Conservation (phyloP, 2,113 vertebrate genomes). For the Peucedramus taeniatus region DNA sequence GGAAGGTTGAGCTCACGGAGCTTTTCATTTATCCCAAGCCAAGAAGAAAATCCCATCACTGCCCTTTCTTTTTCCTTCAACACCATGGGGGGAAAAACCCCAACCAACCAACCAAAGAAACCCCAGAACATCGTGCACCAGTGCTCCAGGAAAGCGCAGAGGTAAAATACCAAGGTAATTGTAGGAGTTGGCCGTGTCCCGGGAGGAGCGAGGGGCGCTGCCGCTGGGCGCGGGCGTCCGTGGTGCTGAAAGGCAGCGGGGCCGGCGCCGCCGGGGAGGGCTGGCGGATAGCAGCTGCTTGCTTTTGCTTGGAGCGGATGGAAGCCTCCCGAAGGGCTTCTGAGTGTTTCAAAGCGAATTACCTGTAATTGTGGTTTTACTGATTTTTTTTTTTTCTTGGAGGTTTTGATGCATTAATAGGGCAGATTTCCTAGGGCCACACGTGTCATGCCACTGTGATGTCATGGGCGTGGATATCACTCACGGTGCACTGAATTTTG, state of each 20-base stretch:
- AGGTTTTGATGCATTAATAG: not conserved
- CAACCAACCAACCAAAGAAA: no score
- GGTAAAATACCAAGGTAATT: not conserved
- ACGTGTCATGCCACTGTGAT: not conserved
- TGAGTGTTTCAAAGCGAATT: not conserved
- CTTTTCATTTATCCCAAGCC: not conserved
- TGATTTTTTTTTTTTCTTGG: not conserved
- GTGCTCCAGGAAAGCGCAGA: not conserved
- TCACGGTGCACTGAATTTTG: accelerated
- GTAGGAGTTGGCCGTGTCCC: accelerated
- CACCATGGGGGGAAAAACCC: accelerated
- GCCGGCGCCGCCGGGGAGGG: not conserved
- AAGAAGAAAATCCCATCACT: not conserved
- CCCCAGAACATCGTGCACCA: no score
- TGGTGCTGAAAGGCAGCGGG: conserved; percentile 6
- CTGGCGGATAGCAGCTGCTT: accelerated
- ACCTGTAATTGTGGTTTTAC: not conserved
- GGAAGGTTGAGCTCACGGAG: not conserved
- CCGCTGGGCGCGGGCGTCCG: not conserved
- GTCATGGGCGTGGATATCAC: accelerated
- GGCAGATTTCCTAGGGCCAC: not conserved
- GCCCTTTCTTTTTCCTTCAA: no score
- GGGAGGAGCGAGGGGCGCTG: not conserved
- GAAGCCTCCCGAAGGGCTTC: not conserved
- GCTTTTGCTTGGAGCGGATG: not conserved